Percentiles rank a stretch among this genome's conserved stretches.
phyloP scores from a whole-genome alignment of 2,797 vertebrate species.

The Oceanodroma leucorhoa region DNA sequence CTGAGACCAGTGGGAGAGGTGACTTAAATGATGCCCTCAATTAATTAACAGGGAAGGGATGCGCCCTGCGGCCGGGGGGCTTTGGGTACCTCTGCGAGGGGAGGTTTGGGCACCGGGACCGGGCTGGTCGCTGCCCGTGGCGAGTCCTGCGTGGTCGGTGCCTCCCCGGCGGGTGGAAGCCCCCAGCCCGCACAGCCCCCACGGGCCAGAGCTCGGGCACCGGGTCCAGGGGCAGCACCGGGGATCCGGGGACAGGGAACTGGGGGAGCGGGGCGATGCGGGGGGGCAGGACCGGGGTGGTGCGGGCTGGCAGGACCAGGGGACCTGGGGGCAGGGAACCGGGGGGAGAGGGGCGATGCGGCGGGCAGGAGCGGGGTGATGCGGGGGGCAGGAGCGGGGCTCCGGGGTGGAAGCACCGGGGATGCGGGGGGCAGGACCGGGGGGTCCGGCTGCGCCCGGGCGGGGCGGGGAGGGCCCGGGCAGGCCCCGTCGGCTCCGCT shows the following conservation, averaged over 20 bases:
- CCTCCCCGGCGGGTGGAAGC: neutral
- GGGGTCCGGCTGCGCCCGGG: neutral
- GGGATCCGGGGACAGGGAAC: neutral
- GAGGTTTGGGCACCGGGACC: neutral
- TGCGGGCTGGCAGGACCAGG: too few relatives aligned
- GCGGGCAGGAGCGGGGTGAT: neutral
- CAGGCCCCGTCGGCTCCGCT: neutral
- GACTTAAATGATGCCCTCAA: fast-evolving
- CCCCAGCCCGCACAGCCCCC: neutral
- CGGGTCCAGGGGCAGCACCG: neutral
- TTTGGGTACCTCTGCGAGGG: neutral
- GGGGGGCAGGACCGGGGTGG: neutral
- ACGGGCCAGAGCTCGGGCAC: too few relatives aligned
- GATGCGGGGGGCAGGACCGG: neutral
- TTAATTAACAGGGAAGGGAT: fast-evolving
- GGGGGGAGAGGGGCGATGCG: neutral
- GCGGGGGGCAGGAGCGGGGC: neutral
- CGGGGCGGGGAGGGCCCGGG: neutral
- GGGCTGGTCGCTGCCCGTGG: fast-evolving
- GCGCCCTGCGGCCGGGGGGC: too few relatives aligned
- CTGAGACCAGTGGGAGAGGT: neutral
- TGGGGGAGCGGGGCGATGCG: neutral
- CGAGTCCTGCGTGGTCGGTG: neutral
- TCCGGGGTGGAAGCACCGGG: too few relatives aligned
- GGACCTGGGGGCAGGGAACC: too few relatives aligned